Evolutionary conservation across 2,797 vertebrate species (phyloP).

Genomic region (Gymnothorax reevesii): DNA sequence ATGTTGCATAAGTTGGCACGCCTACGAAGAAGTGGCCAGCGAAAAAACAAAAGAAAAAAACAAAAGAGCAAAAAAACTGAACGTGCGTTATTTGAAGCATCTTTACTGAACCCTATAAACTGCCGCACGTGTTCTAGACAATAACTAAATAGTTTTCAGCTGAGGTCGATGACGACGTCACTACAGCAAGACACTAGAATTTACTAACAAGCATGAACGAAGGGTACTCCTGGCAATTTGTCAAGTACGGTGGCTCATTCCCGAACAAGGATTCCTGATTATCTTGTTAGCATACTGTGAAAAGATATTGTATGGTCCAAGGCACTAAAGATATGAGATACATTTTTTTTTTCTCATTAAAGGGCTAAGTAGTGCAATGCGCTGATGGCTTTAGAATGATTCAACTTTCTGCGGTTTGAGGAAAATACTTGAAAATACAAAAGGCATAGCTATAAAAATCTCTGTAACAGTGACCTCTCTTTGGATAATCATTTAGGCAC

Average conservation of each 20-base stretch:
- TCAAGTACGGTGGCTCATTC: constrained; percentile 58
- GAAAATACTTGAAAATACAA: neutral
- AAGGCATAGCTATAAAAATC: neutral
- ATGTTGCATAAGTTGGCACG: constrained; percentile 71
- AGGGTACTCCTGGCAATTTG: constrained; percentile 71
- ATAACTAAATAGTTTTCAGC: constrained; percentile 62
- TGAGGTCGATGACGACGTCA: constrained; percentile 65
- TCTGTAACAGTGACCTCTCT: neutral
- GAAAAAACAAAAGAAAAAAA: constrained; percentile 30
- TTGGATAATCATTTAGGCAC: constrained; percentile 43
- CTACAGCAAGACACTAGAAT: constrained; percentile 71
- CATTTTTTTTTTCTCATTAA: neutral
- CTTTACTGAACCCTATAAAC: constrained; percentile 40
- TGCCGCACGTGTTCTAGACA: constrained; percentile 7
- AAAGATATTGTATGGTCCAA: neutral
- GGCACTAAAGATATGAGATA: neutral
- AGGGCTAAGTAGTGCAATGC: neutral
- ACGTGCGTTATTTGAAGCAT: constrained; percentile 14
- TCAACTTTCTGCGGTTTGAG: no score
- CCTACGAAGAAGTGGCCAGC: constrained; percentile 60
- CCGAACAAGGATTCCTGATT: constrained; percentile 53
- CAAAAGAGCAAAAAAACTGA: constrained; percentile 28
- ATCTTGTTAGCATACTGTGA: constrained; percentile 48
- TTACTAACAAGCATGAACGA: constrained; percentile 82
- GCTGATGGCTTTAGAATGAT: neutral